Percentiles rank a stretch among this genome's conserved stretches.
These are phyloP conservation scores for Periophthalmodon schlosseri DNA, from an alignment of 2,113 vertebrate genomes.

Conservation along the genomic window DNA sequence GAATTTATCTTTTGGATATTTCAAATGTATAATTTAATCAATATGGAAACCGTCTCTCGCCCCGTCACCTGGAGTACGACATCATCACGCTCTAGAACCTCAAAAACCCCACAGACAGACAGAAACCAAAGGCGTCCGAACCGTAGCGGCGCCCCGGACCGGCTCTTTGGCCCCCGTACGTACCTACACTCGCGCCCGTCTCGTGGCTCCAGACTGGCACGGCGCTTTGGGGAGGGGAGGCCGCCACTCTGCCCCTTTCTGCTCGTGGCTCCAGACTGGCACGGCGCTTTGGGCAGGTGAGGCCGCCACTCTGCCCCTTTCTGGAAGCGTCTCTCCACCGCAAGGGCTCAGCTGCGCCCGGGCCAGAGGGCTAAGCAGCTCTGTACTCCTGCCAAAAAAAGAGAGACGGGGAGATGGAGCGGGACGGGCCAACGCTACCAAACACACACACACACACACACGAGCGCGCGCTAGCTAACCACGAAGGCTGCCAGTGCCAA, in stretches of 20 bases:
- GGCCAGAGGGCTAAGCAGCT: conserved; percentile 70
- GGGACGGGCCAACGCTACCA: conserved; percentile 45
- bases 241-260: conserved; percentile 62
- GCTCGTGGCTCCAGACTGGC: no score
- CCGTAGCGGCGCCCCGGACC: background rate
- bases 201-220: conserved; percentile 65
- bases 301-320: conserved; percentile 63
- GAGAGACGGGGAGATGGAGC: conserved; percentile 31
- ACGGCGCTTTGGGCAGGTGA: conserved; percentile 71
- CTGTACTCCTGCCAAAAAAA: conserved; percentile 65
- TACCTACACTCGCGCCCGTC: conserved; percentile 33
- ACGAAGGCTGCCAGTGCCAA: conserved; percentile 38
- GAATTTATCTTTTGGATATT: no score
- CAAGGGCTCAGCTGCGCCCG: conserved; percentile 74
- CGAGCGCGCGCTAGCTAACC: background rate
- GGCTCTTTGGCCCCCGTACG: no score
- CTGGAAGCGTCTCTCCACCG: conserved; percentile 68
- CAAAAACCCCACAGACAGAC: conserved; percentile 35
- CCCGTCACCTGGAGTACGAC: no score
- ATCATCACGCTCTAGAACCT: no score
- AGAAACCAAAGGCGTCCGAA: conserved; percentile 37
- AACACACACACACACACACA: background rate
- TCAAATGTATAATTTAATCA: no score
- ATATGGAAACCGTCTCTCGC: no score
- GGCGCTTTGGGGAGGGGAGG: conserved; percentile 71